Evolutionary conservation across 2,888 invertebrate species (phyloP).

Genomic region (Cataglyphis altisquamis): DNA sequence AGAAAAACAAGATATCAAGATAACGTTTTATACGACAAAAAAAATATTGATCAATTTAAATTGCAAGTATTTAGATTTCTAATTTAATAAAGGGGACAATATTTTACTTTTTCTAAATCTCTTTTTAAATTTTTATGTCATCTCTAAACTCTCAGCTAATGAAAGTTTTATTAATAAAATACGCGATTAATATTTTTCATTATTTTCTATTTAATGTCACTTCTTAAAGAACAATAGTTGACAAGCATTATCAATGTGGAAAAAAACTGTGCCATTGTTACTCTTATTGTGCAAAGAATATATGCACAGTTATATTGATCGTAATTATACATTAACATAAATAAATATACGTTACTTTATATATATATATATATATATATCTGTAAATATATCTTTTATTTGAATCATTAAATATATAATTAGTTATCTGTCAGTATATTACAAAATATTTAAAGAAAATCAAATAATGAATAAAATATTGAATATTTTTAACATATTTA

Average conservation of each 20-base stretch:
- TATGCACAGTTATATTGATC: constrained; percentile 20
- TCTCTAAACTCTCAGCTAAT: neutral
- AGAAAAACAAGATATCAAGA: constrained; percentile 19
- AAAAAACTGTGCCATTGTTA: constrained; percentile 48
- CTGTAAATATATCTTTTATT: neutral
- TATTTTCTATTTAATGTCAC: constrained; percentile 1
- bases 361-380: neutral
- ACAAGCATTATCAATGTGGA: constrained; percentile 6
- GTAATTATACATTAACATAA: constrained; percentile 30
- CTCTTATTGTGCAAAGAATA: constrained; percentile 33
- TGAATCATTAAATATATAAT: constrained; percentile 18
- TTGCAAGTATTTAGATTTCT: neutral
- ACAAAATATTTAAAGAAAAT: neutral
- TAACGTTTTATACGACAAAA: constrained; percentile 6
- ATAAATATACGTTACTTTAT: constrained; percentile 20
- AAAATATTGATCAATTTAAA: neutral
- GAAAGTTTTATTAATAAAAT: constrained; percentile 18
- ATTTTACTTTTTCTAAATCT: neutral
- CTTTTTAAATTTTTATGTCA: neutral
- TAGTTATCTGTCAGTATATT: neutral
- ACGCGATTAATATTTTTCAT: neutral
- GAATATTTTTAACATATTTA: neutral
- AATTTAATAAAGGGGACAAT: neutral
- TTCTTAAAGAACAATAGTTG: constrained; percentile 11
- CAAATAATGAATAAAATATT: neutral